Evolutionary conservation across 1,140 invertebrate genomes (phyloP).

Genomic region (Drosophila orena): DNA sequence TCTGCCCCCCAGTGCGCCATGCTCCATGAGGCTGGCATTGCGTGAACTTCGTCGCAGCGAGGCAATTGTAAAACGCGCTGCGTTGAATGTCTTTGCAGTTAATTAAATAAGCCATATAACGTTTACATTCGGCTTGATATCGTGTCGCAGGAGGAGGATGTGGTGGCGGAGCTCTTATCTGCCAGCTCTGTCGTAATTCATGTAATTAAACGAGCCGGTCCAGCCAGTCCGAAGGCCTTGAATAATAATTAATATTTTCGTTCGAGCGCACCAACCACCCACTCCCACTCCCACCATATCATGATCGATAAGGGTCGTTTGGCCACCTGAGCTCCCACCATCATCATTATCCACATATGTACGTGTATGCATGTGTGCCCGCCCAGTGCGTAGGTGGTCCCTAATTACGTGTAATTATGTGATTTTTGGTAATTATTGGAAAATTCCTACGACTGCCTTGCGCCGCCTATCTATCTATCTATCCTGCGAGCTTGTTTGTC

Average conservation of each 20-base stretch:
- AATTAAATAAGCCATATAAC: conserved; percentile 75
- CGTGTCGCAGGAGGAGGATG: conserved; percentile 13
- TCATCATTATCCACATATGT: conserved; percentile 57
- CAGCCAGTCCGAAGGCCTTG: conserved; percentile 46
- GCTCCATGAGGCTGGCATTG: conserved; percentile 32
- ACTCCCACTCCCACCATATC: neutral
- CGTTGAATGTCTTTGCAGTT: conserved; percentile 77
- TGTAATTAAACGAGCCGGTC: conserved; percentile 55
- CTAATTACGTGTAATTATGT: conserved; percentile 80
- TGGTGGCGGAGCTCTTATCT: conserved; percentile 17
- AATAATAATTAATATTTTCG: conserved; percentile 70
- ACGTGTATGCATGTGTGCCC: conserved; percentile 8
- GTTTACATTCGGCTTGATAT: conserved; percentile 32
- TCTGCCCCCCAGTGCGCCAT: neutral
- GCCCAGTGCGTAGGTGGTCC: conserved; percentile 38
- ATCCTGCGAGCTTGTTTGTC: conserved; percentile 11
- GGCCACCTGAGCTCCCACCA: conserved; percentile 17
- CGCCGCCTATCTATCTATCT: conserved; percentile 11
- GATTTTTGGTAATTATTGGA: conserved; percentile 80
- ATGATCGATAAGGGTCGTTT: conserved; percentile 12
- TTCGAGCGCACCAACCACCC: conserved; percentile 1
- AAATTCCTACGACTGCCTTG: conserved; percentile 53
- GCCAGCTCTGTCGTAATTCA: conserved; percentile 39
- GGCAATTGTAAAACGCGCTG: conserved; percentile 70
- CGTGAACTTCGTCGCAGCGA: conserved; percentile 61